Evolutionary conservation across 2,113 vertebrate genomes (phyloP), one percentile per base, ranked within the genome.

Genomic region (Lynx canadensis): DNA sequence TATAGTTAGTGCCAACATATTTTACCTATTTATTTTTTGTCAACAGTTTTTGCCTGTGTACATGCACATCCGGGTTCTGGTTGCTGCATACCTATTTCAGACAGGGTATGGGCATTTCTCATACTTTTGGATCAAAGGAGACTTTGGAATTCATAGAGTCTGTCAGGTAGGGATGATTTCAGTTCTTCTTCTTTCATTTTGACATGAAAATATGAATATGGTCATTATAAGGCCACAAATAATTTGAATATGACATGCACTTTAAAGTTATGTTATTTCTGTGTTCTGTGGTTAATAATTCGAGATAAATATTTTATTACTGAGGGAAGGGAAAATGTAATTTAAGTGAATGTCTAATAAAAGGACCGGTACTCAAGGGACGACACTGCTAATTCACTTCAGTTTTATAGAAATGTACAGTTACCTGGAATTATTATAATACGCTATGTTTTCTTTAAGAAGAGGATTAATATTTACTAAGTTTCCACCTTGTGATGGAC

Each of bases 81-180:
- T 99, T 97, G 99, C 99, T 96, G 99, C 99, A 0, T 99, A 99
- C 98, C 99, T 99, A 25, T 99, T 99, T 98, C 99, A 99, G 97
- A 99, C 99, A 36, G 99, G 99, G 73, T 99, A 99, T 96, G 99
- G 99, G 29, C 99, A 99, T 98, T 99, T 99, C 97, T 99, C 99
- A 0, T 99, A 99, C 97, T 99, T 99, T 98, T 99, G 99, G 99
- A 97, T 99, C 91, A 99, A 99, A 98, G 99, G 99, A 94, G 99
- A 99, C 98, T 99, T 99, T 96, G 99, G 99, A 97, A 99, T 99
- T 48, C 99, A 99, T 94, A 99, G 99, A 98, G 99, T 99, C n/a
- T 99, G 99, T 98, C 99, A 99, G 99, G 99, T 99, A 98, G 97
- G 97, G 96, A 90, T 91, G 7, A 12, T 27, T 52, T 88, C 65